Base-by-base conservation (phyloP, 1,140 invertebrate species). In the Hermatobates lingyangjiaoensis region DNA sequence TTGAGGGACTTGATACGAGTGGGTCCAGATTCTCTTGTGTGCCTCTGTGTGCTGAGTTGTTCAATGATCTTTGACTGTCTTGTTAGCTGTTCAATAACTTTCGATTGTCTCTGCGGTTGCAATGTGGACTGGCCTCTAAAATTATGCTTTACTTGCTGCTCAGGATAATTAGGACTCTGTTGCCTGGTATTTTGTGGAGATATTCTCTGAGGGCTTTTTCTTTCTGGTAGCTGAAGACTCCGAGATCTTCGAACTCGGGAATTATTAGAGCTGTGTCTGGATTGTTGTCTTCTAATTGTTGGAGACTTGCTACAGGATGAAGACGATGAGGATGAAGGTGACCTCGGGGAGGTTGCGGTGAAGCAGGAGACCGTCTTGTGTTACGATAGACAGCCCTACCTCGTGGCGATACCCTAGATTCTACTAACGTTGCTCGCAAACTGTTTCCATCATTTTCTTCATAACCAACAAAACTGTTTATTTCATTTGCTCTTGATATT, bases 171-270 rank as follows among this genome's bases (percentile, higher is more conserved):
- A 5, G 39, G 39, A 42, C 39, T 42, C 5, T 14, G 39, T 18
- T 42, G 39, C 5, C 18, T 14, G 18, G 39, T 42, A 20, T 42
- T 20, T 42, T 42, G 39, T 5, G 39, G 39, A 5, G 39, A 42
- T 18, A 42, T 42, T 20, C 21, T 14, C 18, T 42, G 23, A 52
- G 18, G 20, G 44, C 51, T 27, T 63, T 58, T 68, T 53, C 69
- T 69, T 56, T 74, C 73, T 0, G 73, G 73, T 15, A 75, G 60
- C 56, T 75, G 73, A 27, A 76, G 63, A 42, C 59, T 61, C 12
- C 61, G 45, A 0, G 59, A 61, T 3, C 61, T 38, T 23, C 59
- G 27, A 10, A 62, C 59, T 24, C 59, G 39, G 45, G 50, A 27
- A 25, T 25, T 51, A 52, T 39, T 45, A 46, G 48, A 18, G 51